Percentiles rank a stretch among this genome's conserved stretches.
These are phyloP conservation scores for Drosophila ananassae DNA, from an alignment of 1,140 invertebrate species.

Conservation along the genomic window DNA sequence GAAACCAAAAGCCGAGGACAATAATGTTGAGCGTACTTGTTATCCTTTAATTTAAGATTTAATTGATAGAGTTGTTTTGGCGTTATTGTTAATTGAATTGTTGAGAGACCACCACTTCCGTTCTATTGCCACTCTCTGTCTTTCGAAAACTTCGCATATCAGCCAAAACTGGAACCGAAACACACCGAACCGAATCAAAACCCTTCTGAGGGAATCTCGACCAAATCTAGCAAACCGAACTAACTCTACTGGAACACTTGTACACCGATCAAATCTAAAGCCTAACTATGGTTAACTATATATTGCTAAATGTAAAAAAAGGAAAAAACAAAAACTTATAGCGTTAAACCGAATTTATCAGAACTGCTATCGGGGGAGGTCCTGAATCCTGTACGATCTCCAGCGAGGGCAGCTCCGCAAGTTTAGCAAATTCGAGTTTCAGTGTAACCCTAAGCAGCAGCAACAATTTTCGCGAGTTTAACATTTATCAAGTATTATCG, in stretches of 20 bases:
- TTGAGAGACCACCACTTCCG: constrained; percentile 12
- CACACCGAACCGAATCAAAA: constrained; percentile 34
- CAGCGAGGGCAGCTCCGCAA: constrained; percentile 36
- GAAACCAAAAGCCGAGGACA: constrained; percentile 61
- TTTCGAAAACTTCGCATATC: constrained; percentile 56
- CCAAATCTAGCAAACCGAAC: constrained; percentile 32
- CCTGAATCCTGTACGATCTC: constrained; percentile 4
- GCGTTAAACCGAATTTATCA: constrained; percentile 77
- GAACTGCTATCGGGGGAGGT: constrained; percentile 22
- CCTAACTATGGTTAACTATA: constrained; percentile 43
- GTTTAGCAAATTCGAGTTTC: constrained; percentile 76
- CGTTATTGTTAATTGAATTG: constrained; percentile 51
- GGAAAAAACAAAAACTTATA: constrained; percentile 55
- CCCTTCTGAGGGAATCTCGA: constrained; percentile 22
- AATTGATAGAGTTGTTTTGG: constrained; percentile 46
- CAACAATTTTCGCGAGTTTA: constrained; percentile 75
- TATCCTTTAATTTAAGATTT: constrained; percentile 56
- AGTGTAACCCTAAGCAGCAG: constrained; percentile 71
- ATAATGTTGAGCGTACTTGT: constrained; percentile 70
- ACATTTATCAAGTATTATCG: constrained; percentile 67
- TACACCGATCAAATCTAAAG: constrained; percentile 64
- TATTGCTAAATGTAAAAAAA: constrained; percentile 10
- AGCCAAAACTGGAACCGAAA: constrained; percentile 55
- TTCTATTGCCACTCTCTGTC: constrained; percentile 40
- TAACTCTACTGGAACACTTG: constrained; percentile 65